Base-by-base conservation (phyloP, 2,888 invertebrate genomes). In the Brachynemurus nebulosus region DNA sequence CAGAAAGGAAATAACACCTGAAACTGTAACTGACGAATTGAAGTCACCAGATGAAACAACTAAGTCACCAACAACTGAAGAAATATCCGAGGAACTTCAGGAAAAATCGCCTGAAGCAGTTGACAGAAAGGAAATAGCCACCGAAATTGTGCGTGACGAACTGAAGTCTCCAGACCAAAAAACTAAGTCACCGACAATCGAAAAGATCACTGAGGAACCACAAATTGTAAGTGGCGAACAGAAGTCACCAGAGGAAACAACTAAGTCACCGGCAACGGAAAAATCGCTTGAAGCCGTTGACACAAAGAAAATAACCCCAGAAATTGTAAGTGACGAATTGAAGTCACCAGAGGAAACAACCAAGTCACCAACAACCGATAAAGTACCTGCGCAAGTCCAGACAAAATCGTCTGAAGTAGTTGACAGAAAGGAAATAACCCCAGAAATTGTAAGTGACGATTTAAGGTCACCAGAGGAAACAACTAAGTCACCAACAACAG, bases 201-300 rank as follows among this genome's bases (percentile, higher is more conserved):
- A 38, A 38, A 38, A n/a, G 12, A 20, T n/a, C 2, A 14, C 5
- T 20, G n/a, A n/a, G n/a, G n/a, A n/a, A n/a, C n/a, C 17, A 18
- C 14, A 42, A 11, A 50, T 51, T 45, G 50, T 50, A 45, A 45
- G 25, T 11, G 46, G n/a, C 45, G 40, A 17, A n/a, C 40, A 35
- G 11, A 43, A 47, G n/a, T n/a, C n/a, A 19, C 45, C 47, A 45
- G 40, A 38, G 35, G 35, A 44, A 25, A 45, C 12, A 19, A 11
- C 20, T 3, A 12, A 14, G 11, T 23, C 41, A 30, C 17, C 38
- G 11, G 14, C 18, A 11, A 20, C 12, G n/a, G n/a, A n/a, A n/a
- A n/a, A n/a, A n/a, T n/a, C n/a, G n/a, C n/a, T n/a, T n/a, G n/a
- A n/a, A n/a, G n/a, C n/a, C n/a, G n/a, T n/a, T n/a, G n/a, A n/a